These are phyloP conservation scores for Neocrepidodera transversa DNA, from an alignment of 2,888 invertebrate genomes.

Conservation along the genomic window DNA sequence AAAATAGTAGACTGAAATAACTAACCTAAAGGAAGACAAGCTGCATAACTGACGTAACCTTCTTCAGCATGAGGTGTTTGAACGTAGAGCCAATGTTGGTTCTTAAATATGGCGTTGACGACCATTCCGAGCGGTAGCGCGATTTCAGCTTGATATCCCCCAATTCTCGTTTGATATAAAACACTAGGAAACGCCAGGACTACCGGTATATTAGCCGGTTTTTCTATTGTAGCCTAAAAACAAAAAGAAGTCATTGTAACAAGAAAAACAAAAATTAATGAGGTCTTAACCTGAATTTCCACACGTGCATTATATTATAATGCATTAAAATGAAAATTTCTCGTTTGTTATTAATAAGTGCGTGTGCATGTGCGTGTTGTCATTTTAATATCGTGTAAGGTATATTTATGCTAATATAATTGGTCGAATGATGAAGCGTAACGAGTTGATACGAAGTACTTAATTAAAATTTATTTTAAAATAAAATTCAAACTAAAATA, in stretches of 20 bases:
- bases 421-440: too few species aligned
- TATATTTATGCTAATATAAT: too few species aligned
- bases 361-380: too few species aligned
- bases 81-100: conserved; percentile 83
- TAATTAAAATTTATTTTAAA: too few species aligned
- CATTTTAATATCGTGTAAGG: too few species aligned
- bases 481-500: too few species aligned
- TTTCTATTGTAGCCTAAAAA: conserved; percentile 74
- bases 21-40: conserved; percentile 77
- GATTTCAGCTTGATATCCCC: conserved; percentile 73
- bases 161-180: conserved; percentile 75
- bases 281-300: too few species aligned
- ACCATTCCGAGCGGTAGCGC: conserved; percentile 81
- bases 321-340: not conserved
- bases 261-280: too few species aligned
- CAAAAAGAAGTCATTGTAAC: too few species aligned
- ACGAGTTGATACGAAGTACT: too few species aligned
- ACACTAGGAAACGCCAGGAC: conserved; percentile 78
- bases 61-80: conserved; percentile 87
- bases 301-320: too few species aligned
- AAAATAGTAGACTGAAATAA: not conserved
- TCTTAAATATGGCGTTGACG: conserved; percentile 86
- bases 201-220: conserved; percentile 85
- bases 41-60: conserved; percentile 79
- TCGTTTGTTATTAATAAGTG: not conserved